A percentile compares a stretch with the other conserved stretches of the same genome.
These are phyloP conservation scores for Chromoteleia sp. DNA, from an alignment of 2,888 invertebrate genomes.

Conservation along the genomic window DNA sequence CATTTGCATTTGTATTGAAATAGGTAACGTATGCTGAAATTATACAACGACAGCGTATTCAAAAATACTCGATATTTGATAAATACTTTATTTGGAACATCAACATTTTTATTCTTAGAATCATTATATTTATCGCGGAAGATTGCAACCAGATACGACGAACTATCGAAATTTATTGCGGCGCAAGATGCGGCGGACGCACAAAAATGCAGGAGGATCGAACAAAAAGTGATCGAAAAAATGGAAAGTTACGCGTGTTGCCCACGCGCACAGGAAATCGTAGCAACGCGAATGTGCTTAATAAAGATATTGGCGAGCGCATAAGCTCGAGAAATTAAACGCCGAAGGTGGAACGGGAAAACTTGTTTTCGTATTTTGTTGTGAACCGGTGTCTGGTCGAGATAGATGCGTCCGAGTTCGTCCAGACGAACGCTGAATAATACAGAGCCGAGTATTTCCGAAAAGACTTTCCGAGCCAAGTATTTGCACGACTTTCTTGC, in stretches of 20 bases:
- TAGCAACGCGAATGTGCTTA: conserved; percentile 22
- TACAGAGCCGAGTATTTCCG: neutral
- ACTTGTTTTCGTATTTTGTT: conserved; percentile 50
- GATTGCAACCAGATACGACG: no score
- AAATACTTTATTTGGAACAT: no score
- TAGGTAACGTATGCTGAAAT: no score
- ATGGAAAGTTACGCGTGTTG: conserved; percentile 22
- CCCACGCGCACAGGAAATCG: conserved; percentile 21
- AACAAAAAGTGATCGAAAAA: no score
- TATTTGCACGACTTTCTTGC: conserved; percentile 2
- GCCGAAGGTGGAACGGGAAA: conserved; percentile 27
- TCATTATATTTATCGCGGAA: no score
- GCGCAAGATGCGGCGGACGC: no score
- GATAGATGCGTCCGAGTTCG: conserved; percentile 43
- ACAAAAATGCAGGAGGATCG: neutral
- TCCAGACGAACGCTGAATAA: conserved; percentile 23
- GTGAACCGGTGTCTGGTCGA: neutral
- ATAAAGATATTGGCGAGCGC: conserved; percentile 54
- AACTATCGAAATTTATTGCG: no score
- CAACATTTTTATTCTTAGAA: no score
- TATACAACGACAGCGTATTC: no score
- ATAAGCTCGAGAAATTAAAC: conserved; percentile 51
- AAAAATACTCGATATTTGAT: no score
- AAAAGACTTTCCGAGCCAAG: no score
- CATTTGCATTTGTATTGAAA: no score